phyloP scores from a whole-genome alignment of 2,888 invertebrate genomes.

The Apotomis turbidana region DNA sequence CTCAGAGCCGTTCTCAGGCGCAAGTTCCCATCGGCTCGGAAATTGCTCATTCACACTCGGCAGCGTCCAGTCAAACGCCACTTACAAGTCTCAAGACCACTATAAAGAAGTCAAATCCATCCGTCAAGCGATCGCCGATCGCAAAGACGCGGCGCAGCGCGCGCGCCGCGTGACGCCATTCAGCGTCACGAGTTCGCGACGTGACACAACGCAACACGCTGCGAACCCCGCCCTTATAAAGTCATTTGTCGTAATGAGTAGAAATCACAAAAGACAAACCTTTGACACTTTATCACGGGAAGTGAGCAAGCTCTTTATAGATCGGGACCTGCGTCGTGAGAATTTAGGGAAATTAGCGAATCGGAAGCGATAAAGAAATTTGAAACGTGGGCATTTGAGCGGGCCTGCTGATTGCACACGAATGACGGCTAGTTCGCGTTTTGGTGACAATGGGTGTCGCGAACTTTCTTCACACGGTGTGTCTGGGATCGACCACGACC shows the following conservation, averaged over 20 bases:
- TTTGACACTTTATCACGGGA: slow-evolving; percentile 54
- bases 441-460: slow-evolving; percentile 21
- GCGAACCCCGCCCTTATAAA: slow-evolving; percentile 49
- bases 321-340: slow-evolving; percentile 39
- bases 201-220: slow-evolving; percentile 50
- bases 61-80: slow-evolving; percentile 42
- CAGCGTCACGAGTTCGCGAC: slow-evolving; percentile 62
- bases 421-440: slow-evolving; percentile 23
- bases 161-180: slow-evolving; percentile 67
- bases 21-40: slow-evolving; percentile 36
- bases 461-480: slow-evolving; percentile 20
- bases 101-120: slow-evolving; percentile 41
- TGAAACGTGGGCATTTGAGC: slow-evolving; percentile 46
- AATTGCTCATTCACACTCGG: slow-evolving; percentile 42
- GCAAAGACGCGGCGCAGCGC: slow-evolving; percentile 59
- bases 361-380: slow-evolving; percentile 44
- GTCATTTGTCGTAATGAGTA: slow-evolving; percentile 50
- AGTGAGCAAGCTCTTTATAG: slow-evolving; percentile 37
- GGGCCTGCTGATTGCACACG: slow-evolving; percentile 18
- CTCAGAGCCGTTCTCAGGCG: slow-evolving; percentile 26
- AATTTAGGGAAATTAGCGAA: slow-evolving; percentile 39
- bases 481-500: background rate
- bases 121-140: slow-evolving; percentile 45
- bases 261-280: slow-evolving; percentile 61
- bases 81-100: slow-evolving; percentile 40